Conservation (phyloP, 2,797 vertebrate species). For the Cyclopterus lumpus region DNA sequence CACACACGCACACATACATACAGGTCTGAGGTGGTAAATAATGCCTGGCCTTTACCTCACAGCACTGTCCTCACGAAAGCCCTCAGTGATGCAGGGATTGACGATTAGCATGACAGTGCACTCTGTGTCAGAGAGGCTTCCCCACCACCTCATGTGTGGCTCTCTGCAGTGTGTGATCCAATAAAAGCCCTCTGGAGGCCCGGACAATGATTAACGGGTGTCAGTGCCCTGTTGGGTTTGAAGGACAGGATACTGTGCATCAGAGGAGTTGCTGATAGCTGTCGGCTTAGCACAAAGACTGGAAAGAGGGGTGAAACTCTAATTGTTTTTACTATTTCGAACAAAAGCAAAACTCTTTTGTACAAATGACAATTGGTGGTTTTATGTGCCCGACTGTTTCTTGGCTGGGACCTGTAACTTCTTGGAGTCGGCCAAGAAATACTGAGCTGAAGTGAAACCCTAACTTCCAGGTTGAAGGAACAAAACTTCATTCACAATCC, state of each 20-base stretch:
- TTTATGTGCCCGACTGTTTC: conserved; percentile 13
- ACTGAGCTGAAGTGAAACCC: not conserved
- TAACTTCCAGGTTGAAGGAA: not conserved
- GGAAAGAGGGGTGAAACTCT: not conserved
- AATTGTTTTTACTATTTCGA: not conserved
- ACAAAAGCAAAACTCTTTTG: not conserved
- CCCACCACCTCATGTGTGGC: conserved; percentile 43
- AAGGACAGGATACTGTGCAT: conserved; percentile 51
- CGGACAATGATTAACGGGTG: conserved; percentile 69
- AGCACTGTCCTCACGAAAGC: conserved; percentile 55
- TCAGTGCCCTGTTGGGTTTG: conserved; percentile 51
- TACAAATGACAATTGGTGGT: conserved; percentile 9
- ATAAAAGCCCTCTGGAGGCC: conserved; percentile 67
- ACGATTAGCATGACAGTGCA: conserved; percentile 77
- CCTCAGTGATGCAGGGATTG: conserved; percentile 42
- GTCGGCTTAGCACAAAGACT: conserved; percentile 6
- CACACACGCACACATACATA: not conserved
- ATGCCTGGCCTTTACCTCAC: conserved; percentile 39
- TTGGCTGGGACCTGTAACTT: not conserved
- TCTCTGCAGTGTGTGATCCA: conserved; percentile 60
- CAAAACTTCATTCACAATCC: not conserved
- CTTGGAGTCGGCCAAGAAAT: conserved; percentile 1
- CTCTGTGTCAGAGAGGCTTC: conserved; percentile 58
- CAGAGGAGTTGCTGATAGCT: conserved; percentile 47
- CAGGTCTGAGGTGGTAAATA: conserved; percentile 49